Percentiles rank a stretch among this genome's conserved stretches.
Conservation (phyloP, 2,113 vertebrate genomes). For the Hemiprocne comata region DNA sequence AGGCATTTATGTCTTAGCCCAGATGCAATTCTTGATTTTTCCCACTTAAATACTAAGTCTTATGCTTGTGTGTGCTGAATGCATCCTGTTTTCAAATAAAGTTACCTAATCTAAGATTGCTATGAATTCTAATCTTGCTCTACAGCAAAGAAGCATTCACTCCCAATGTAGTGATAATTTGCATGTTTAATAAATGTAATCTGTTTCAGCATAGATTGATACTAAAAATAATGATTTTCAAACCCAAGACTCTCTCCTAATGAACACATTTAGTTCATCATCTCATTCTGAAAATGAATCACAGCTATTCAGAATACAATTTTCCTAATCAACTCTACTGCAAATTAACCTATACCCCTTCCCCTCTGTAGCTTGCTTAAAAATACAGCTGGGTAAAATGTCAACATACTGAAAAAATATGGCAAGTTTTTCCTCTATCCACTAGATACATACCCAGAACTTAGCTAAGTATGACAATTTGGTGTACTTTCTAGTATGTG, state of each 20-base stretch:
- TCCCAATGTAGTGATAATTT: background rate
- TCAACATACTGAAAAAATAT: background rate
- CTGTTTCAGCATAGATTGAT: background rate
- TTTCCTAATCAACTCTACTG: background rate
- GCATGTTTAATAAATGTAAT: background rate
- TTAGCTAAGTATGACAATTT: background rate
- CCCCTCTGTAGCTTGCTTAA: background rate
- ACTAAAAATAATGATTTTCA: background rate
- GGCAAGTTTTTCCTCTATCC: background rate
- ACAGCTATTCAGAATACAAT: background rate
- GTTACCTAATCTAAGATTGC: background rate
- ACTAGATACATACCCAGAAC: background rate
- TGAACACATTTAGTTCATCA: background rate
- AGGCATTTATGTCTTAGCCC: background rate
- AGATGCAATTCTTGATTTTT: background rate
- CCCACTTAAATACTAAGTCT: background rate
- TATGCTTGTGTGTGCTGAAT: background rate
- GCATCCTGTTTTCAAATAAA: background rate
- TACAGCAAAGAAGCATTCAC: background rate
- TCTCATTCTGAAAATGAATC: background rate
- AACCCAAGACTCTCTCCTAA: background rate
- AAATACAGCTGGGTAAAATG: background rate
- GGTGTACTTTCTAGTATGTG: background rate
- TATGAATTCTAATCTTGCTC: background rate
- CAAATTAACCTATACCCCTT: background rate